Conservation (phyloP, 2,797 vertebrate genomes). For the Takifugu ocellatus region DNA sequence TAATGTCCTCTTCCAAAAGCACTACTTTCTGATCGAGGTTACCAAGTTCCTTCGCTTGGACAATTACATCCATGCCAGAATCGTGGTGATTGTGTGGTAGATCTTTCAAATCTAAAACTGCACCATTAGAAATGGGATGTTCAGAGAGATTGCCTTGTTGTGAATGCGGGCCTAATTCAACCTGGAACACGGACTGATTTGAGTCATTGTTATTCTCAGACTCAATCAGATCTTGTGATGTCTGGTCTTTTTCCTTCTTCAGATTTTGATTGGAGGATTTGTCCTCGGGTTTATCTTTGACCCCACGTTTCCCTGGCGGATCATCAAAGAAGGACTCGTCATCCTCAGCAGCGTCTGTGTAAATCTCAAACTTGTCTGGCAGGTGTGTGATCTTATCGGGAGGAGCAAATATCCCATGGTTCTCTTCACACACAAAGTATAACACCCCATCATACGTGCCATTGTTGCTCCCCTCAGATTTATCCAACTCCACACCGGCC, state of each 20-base stretch:
- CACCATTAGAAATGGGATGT: slow-evolving; percentile 50
- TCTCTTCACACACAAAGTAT: slow-evolving; percentile 87
- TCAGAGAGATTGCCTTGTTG: slow-evolving; percentile 40
- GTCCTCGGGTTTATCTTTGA: slow-evolving; percentile 37
- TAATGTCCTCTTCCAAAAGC: slow-evolving; percentile 61
- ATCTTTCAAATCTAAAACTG: slow-evolving; percentile 59
- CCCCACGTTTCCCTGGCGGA: slow-evolving; percentile 43
- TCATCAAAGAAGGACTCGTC: slow-evolving; percentile 80
- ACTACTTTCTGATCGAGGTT: slow-evolving; percentile 73
- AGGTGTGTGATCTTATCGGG: slow-evolving; percentile 88
- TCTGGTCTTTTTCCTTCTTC: slow-evolving; percentile 43
- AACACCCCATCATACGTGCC: slow-evolving; percentile 86
- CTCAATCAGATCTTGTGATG: slow-evolving; percentile 8
- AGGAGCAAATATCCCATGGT: slow-evolving; percentile 93
- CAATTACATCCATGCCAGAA: slow-evolving; percentile 43
- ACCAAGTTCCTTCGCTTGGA: slow-evolving; percentile 39
- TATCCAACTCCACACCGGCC: slow-evolving; percentile 95
- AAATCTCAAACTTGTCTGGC: slow-evolving; percentile 69
- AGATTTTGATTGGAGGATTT: slow-evolving; percentile 36
- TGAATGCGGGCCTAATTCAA: slow-evolving; percentile 35
- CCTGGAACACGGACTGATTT: slow-evolving; percentile 31
- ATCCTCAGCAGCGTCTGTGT: slow-evolving; percentile 76
- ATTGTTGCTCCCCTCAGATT: slow-evolving; percentile 92
- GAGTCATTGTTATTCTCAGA: slow-evolving; percentile 33
- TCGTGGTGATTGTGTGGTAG: slow-evolving; percentile 44